These are phyloP conservation scores for Pantelozetes paolii DNA, from an alignment of 2,888 invertebrate genomes.

Conservation along the genomic window DNA sequence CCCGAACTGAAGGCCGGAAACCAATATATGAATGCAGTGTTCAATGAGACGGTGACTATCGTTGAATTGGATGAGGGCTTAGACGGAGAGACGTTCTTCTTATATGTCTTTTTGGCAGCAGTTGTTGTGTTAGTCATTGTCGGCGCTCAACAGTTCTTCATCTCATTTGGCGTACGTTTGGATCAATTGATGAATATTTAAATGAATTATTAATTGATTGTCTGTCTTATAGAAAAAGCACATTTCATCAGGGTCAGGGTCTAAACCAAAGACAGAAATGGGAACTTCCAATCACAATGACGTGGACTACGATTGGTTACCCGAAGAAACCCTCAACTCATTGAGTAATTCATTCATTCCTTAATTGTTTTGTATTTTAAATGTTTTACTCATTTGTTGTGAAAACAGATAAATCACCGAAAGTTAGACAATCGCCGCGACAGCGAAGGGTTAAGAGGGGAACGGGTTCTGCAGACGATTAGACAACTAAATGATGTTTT, in stretches of 20 bases:
- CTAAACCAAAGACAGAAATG: conserved; percentile 64
- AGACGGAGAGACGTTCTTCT: conserved; percentile 97
- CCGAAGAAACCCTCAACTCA: conserved; percentile 74
- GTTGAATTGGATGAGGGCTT: conserved; percentile 93
- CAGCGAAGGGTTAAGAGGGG: conserved; percentile 39
- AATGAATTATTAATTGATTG: conserved; percentile 17
- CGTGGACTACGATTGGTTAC: conserved; percentile 98
- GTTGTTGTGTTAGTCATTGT: conserved; percentile 79
- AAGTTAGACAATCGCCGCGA: conserved; percentile 33
- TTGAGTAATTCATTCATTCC: conserved; percentile 63
- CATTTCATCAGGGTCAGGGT: conserved; percentile 39
- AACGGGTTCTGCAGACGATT: conserved; percentile 37
- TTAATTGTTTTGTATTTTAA: not conserved
- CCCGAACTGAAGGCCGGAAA: conserved; percentile 38
- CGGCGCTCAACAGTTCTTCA: conserved; percentile 73
- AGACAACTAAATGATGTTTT: conserved; percentile 7
- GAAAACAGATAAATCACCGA: conserved; percentile 38
- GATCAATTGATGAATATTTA: conserved; percentile 2
- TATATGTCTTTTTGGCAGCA: conserved; percentile 90
- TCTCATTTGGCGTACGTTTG: conserved; percentile 66
- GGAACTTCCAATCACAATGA: conserved; percentile 83
- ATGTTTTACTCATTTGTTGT: not conserved
- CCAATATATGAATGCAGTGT: conserved; percentile 53
- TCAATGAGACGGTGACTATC: conserved; percentile 94
- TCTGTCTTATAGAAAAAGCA: conserved; percentile 51